Base-by-base conservation (phyloP, 2,113 vertebrate species). In the Salminus brasiliensis region DNA sequence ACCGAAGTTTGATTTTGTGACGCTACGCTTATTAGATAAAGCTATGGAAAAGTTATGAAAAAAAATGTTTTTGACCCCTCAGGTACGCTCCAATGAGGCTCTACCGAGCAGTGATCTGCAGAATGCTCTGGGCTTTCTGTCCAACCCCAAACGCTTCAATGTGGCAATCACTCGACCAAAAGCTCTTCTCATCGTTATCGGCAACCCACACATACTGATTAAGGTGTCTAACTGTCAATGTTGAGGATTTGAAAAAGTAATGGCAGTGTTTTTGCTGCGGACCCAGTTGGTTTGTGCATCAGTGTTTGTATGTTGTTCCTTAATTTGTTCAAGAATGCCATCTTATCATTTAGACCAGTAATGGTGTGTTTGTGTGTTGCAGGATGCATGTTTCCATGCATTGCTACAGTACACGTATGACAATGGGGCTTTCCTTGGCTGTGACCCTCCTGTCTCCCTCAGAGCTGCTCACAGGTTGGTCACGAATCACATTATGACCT, bases 101-200 rank as follows among this genome's bases (percentile, higher is more conserved):
- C 4, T 85, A 2, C 72, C 88, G 80, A 85, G 69, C 23, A 92
- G 93, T 16, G 95, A 96, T 53, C 70, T 88, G 25, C 92, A 91
- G 43, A 85, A 74, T 1, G 76, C 43, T 1, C 90, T 99, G 79
- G 96, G 96, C 65, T 99, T 99, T 84, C 90, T 99, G 30, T 87
- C 92, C 67, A 96, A 97, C 85, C 94, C 96, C 1, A 98, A 98
- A 84, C 95, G 97, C 78, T 99, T 99, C 85, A 99, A 98, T 0
- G 97, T 99, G 27, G 97, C 97, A 4, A 80, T 98, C 88, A 99
- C 96, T 10, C 93, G 97, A 79, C 81, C 97, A 65, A 99, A 97
- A 89, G 98, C 96, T 70, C 90, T 99, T 87, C 92, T 98, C 67
- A 84, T 99, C 9, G 78, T 98, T 0, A 83, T 99, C 39, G 98